Evolutionary conservation across 2,888 invertebrate species (phyloP).

Genomic region (Thereva nobilitata): DNA sequence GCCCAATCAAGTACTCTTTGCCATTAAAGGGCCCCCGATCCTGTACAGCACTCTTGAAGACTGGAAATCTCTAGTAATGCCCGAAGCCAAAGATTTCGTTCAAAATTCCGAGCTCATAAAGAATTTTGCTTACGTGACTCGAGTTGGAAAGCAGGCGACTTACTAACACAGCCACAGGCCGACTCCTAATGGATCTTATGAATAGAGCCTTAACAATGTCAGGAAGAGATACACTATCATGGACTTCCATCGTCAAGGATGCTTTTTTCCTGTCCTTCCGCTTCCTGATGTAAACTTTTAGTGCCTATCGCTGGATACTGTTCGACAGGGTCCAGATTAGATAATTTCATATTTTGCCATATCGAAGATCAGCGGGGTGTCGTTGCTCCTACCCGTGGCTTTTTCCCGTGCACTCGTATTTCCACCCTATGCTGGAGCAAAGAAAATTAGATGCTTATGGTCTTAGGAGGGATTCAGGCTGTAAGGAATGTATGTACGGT

Average conservation of each 20-base stretch:
- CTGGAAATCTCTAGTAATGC: slow-evolving; percentile 10
- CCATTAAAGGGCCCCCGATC: slow-evolving; percentile 1
- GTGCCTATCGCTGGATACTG: too few relatives aligned
- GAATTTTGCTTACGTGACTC: slow-evolving; percentile 15
- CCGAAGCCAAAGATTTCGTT: slow-evolving; percentile 11
- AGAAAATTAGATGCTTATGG: slow-evolving; percentile 18
- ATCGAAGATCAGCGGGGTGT: too few relatives aligned
- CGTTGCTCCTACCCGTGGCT: too few relatives aligned
- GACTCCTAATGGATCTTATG: slow-evolving; percentile 12
- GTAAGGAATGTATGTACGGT: too few relatives aligned
- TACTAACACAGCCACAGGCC: too few relatives aligned
- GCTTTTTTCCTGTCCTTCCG: too few relatives aligned
- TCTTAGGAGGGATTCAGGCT: slow-evolving; percentile 10
- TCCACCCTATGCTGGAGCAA: too few relatives aligned
- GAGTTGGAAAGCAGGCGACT: not conserved
- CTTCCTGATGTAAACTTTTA: too few relatives aligned
- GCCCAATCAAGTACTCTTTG: slow-evolving; percentile 23
- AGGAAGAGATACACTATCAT: too few relatives aligned
- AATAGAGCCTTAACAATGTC: slow-evolving; percentile 2
- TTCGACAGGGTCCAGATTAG: too few relatives aligned
- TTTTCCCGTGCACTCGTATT: not conserved
- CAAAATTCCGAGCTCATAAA: slow-evolving; percentile 11
- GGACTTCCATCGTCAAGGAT: too few relatives aligned
- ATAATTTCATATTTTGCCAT: too few relatives aligned
- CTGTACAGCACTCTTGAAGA: not conserved